Evolutionary conservation across 2,797 vertebrate genomes (phyloP).

Genomic region (Sibirionetta formosa): DNA sequence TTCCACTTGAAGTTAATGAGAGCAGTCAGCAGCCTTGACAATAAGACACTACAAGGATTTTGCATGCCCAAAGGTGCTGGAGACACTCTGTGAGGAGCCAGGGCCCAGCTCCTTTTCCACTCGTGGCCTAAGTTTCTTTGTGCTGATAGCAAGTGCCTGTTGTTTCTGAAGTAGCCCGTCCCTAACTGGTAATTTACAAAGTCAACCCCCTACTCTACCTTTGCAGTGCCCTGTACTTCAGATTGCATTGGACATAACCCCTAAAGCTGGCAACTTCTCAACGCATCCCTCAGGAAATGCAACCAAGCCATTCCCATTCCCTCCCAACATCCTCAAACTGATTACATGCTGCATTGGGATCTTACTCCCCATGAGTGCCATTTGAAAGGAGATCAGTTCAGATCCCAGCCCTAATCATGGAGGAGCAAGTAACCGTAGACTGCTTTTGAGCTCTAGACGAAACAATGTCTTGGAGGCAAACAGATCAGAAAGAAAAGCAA

Average conservation of each 20-base stretch:
- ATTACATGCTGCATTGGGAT: fast-evolving
- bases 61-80: constrained; percentile 41
- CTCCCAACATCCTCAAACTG: background rate
- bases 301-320: background rate
- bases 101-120: background rate
- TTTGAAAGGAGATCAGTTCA: background rate
- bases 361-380: background rate
- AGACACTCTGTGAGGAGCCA: background rate
- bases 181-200: background rate
- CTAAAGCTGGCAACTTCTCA: background rate
- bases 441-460: fast-evolving
- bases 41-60: background rate
- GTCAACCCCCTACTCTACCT: background rate
- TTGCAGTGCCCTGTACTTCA: background rate
- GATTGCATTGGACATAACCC: background rate
- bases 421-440: background rate
- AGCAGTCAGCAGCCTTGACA: constrained; percentile 54
- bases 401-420: background rate
- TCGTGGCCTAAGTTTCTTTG: background rate
- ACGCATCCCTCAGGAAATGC: fast-evolving
- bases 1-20: constrained; percentile 67
- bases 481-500: background rate
- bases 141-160: background rate
- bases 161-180: background rate
- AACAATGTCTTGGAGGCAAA: fast-evolving